Evolutionary conservation across 92 coral and sea anemone genomes (phyloP), one percentile per base, ranked within the genome.

Genomic region (Zoanthus solanderi): DNA sequence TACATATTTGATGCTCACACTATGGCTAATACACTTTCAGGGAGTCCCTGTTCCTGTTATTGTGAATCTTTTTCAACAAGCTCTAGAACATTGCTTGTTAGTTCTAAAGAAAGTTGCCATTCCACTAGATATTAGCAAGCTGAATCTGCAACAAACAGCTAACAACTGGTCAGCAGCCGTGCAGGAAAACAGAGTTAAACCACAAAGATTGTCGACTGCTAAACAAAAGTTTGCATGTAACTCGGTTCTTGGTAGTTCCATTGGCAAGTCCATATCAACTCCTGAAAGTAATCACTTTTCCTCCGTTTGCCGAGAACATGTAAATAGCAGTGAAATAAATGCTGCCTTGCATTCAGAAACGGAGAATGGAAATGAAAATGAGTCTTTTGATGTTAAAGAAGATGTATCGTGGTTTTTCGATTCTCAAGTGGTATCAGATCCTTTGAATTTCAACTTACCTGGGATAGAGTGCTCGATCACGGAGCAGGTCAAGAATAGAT

Each of bases 41-140:
- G 99, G 98, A 9, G 86, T 95, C 17, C 96, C 99, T 52, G 77
- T 87, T 18, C 89, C 97, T 15, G 83, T 94, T 48, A 91, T 95
- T 58, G 79, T 77, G n/a, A 76, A 56, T 34, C 89, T 94, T 30
- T 87, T 94, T 90, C 91, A 92, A 65, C 97, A 97, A 31, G 97
- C 96, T 67, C 76, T 92, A 46, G 78, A 72, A 16, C 93, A 85
- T 48, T 88, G 95, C 79, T 79, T 90, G 65, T 75, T 80, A 15
- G 88, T 92, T 31, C 77, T 92, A 4, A 82, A 79, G 69, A 88
- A 61, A 80, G 53, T 79, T 58, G 84, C 92, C 37, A 16, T 91
- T 48, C 95, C 95, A 67, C 58, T 92, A 34, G 77, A 88, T 6
- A 17, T 81, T 67, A 28, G 58, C 6, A 45, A 11, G 15, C 14